Evolutionary conservation across 2,113 vertebrate genomes (phyloP).

Genomic region (Chitala chitala): DNA sequence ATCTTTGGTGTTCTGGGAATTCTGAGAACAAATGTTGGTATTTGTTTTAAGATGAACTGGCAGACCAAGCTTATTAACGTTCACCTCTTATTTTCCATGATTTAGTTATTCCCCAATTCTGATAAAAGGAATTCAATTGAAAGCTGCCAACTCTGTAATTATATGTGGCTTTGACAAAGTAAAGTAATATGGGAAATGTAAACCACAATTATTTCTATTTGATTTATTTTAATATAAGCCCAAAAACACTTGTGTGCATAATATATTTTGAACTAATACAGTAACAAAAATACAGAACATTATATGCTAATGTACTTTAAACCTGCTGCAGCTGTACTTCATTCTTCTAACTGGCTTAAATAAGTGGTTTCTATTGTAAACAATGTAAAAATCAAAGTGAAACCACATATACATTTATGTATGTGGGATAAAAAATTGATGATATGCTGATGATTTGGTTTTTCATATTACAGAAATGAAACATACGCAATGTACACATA

Average conservation of each 20-base stretch:
- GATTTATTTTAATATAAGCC: slow-evolving; percentile 1
- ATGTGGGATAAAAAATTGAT: neutral
- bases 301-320: neutral
- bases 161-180: neutral
- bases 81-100: neutral
- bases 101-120: neutral
- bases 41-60: neutral
- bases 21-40: slow-evolving; percentile 1
- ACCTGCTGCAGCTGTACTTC: neutral
- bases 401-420: neutral
- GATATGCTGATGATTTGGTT: neutral
- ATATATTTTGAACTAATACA: neutral
- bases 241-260: neutral
- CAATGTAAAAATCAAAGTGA: neutral
- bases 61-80: neutral
- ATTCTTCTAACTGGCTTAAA: neutral
- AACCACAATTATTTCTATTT: neutral
- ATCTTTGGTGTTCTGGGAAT: neutral
- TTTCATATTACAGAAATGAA: too few species aligned
- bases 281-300: slow-evolving; percentile 7
- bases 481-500: too few species aligned
- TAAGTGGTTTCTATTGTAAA: neutral
- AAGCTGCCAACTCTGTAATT: neutral
- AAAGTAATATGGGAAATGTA: neutral
- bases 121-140: neutral